A percentile compares a stretch with the other conserved stretches of the same genome.
Evolutionary conservation across 2,113 vertebrate species (phyloP).

Genomic region (Vulpes lagopus): DNA sequence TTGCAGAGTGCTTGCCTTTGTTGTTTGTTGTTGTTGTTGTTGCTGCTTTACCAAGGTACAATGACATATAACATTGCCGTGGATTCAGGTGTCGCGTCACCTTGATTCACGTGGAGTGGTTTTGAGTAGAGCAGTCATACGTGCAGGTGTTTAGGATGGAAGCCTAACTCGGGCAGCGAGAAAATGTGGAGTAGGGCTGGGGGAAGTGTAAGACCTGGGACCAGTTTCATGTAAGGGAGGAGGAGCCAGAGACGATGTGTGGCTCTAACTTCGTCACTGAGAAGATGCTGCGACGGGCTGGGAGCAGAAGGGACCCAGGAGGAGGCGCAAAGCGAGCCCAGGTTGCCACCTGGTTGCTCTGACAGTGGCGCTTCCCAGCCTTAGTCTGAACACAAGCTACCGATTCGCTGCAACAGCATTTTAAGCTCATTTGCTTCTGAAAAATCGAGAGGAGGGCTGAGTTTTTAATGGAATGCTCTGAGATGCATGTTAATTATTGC

Average conservation of each 20-base stretch:
- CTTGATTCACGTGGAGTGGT: neutral
- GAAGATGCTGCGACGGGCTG: neutral
- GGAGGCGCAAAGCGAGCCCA: accelerated
- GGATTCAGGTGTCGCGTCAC: neutral
- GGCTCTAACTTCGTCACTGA: neutral
- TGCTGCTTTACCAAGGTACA: neutral
- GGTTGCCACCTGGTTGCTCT: accelerated
- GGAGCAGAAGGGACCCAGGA: neutral
- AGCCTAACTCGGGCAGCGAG: neutral
- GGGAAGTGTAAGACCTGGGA: neutral
- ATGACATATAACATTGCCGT: neutral
- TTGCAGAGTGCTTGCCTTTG: no score
- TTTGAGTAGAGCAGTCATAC: accelerated
- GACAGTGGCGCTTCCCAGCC: neutral
- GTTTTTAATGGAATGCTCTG: slow-evolving; percentile 79
- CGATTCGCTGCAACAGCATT: neutral
- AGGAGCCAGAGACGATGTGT: accelerated
- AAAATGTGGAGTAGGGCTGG: accelerated
- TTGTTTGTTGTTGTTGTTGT: neutral
- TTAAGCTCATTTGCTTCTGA: slow-evolving; percentile 57
- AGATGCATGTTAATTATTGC: slow-evolving; percentile 85
- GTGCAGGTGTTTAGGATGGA: neutral
- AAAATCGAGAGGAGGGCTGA: slow-evolving; percentile 49
- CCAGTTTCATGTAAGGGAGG: accelerated
- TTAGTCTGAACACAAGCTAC: neutral